Evolutionary conservation across 92 coral and sea anemone genomes (phyloP), one percentile per base, ranked within the genome.

Genomic region (Nematostella vectensis): DNA sequence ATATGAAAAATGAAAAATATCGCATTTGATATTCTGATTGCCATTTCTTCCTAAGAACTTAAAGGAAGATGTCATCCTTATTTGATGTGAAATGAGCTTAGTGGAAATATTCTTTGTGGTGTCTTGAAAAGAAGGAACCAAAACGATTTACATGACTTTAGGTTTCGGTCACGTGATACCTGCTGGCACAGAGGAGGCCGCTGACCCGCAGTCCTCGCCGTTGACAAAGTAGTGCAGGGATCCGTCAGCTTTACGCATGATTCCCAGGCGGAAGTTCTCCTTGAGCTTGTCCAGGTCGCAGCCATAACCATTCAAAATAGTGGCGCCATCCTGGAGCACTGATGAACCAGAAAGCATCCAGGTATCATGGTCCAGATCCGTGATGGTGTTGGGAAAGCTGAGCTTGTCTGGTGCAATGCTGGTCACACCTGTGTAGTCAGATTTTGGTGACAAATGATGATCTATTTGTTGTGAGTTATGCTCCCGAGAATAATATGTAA

Each of bases 291-390:
- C 97, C 54, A 89, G 75, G 55, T 89, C 97, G 55, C 85, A 79
- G 48, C 76, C 98, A 63, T 91, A 91, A 17, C 98, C 98, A 54
- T 87, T 91, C 59, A 63, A 59, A 23, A 68, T 80, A 18, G 98
- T 86, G 54, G 61, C 64, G 16, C 96, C 93, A 64, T 91, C 94
- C 33, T 91, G 98, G 27, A 91, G 75, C 62, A 91, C 96, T 31
- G 84, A 81, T 1, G 88, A 52, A 9, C 98, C 96, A 61, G 96
- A 87, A 40, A 91, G 57, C 81, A 91, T 79, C 96, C 98, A 91
- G 10, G 86, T 63, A 29, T 83, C 96, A 48, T 63, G 88, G 26
- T 59, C 72, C 2, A 91, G 96, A 45, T 91, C 98, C 1, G 98
- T 91, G 87, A 91, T 73, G 33, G 98, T 91, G 57, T 69, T 56